Base-by-base conservation (phyloP, 2,113 vertebrate species). In the human region DNA sequence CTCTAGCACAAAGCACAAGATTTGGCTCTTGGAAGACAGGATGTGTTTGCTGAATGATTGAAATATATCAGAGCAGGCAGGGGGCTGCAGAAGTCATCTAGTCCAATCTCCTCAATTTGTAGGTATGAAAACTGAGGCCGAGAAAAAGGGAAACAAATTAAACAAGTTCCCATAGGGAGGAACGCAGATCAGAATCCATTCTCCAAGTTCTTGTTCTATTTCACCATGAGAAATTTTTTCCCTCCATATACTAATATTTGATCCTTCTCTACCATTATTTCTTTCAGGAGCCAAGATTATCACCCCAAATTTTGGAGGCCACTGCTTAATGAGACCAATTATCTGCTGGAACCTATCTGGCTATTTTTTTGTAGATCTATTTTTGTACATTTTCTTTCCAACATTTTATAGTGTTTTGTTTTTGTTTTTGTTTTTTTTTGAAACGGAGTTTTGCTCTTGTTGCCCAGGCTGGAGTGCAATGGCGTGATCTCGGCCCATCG, bases 311-410 rank as follows among this genome's bases (percentile, higher is more conserved):
- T 96, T 85, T n/a, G 40, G 52, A 96, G 73, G 38, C 66, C 45
- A 38, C 35, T 84, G 50, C 23, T 94, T 88, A 82, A 20, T 50
- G 59, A 95, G 38, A 79, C 61, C 40, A 23, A 3, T 93, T 96
- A 81, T 89, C 50, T 70, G 18, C 59, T 79, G 81, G 38, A 93
- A 93, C 12, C 76, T 94, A 79, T 9, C 70, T 70, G 18, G 23
- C 59, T 64, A 6, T 32, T 52, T 82, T 94, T 91, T 88, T 96
- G 10, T 32, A 43, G 55, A 32, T 81, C 12, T n/a, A 27, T 48
- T 55, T 96, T 90, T 72, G 38, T 73, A 73, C 35, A 72, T 73
- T 89, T 92, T 93, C 83, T 78, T 86, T 11, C 17, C 5, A 8
- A 73, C 23, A 22, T 93, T 92, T 93, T 78, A 35, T 32, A 43